Evolutionary conservation across 1,140 invertebrate species (phyloP).

Genomic region (Pollicipes pollicipes): DNA sequence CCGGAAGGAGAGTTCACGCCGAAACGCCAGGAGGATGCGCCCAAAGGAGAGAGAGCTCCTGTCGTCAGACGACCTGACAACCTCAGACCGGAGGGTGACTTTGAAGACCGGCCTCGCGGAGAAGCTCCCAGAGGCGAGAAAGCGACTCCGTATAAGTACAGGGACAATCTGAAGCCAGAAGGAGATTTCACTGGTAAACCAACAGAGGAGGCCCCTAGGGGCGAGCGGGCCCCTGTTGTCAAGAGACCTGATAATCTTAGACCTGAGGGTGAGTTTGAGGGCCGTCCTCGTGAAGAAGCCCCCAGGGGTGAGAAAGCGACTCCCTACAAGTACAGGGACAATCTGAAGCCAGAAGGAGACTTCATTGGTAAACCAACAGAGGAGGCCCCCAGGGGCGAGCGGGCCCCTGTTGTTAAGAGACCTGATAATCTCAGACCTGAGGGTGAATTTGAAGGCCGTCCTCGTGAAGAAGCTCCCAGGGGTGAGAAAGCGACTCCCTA

Average conservation of each 20-base stretch:
- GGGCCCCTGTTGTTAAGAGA: no score
- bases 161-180: conserved; percentile 15
- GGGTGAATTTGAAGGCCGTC: no score
- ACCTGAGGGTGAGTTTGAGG: conserved; percentile 16
- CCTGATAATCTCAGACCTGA: no score
- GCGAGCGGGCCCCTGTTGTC: conserved; percentile 24
- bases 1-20: conserved; percentile 35
- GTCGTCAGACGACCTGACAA: conserved; percentile 6
- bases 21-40: conserved; percentile 19
- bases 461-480: no score
- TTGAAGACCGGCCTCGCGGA: conserved; percentile 27
- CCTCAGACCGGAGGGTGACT: conserved; percentile 16
- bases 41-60: conserved; percentile 10
- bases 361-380: no score
- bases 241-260: conserved; percentile 39
- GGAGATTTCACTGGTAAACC: conserved; percentile 19
- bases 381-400: no score
- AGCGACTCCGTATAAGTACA: conserved; percentile 25
- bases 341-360: conserved; percentile 51
- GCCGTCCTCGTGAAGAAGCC: conserved; percentile 9
- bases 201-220: conserved; percentile 13
- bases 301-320: not conserved
- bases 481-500: no score
- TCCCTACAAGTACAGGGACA: conserved; percentile 16
- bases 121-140: conserved; percentile 28